Percentiles rank a stretch among this genome's conserved stretches.
phyloP scores from a whole-genome alignment of 92 coral and sea anemone species.

The Nematostella vectensis region DNA sequence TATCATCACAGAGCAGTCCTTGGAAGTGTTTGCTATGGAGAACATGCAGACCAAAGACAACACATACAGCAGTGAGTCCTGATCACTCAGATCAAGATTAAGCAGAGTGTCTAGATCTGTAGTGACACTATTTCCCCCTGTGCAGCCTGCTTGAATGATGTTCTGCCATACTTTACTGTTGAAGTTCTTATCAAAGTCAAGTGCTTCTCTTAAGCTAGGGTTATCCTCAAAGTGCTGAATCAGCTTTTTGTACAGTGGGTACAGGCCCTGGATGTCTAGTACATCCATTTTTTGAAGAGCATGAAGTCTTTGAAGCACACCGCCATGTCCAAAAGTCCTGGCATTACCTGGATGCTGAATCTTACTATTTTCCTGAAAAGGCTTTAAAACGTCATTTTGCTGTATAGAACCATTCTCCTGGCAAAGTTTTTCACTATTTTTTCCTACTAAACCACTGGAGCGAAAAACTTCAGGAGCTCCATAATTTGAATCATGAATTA shows the following conservation, averaged over 20 bases:
- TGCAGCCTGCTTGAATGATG: background rate
- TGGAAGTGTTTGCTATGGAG: conserved; percentile 77
- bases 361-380: background rate
- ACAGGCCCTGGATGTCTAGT: conserved; percentile 64
- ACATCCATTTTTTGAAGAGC: conserved; percentile 70
- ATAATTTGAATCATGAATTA: conserved; percentile 65
- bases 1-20: conserved; percentile 87
- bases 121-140: background rate
- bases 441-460: background rate
- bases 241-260: conserved; percentile 36
- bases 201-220: conserved; percentile 26
- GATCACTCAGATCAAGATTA: conserved; percentile 17
- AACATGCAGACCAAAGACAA: conserved; percentile 53
- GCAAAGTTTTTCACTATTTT: background rate
- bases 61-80: conserved; percentile 11
- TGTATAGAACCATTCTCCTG: background rate
- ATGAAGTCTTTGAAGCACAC: conserved; percentile 55
- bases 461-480: background rate
- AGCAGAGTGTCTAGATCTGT: background rate
- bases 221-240: conserved; percentile 25
- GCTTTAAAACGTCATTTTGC: background rate
- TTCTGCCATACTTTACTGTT: conserved; percentile 39
- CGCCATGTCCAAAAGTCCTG: conserved; percentile 60
- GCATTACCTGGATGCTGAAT: background rate
- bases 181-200: conserved; percentile 51